phyloP scores from a whole-genome alignment of 2,797 vertebrate species.

The Typhlichthys eigenmanni region DNA sequence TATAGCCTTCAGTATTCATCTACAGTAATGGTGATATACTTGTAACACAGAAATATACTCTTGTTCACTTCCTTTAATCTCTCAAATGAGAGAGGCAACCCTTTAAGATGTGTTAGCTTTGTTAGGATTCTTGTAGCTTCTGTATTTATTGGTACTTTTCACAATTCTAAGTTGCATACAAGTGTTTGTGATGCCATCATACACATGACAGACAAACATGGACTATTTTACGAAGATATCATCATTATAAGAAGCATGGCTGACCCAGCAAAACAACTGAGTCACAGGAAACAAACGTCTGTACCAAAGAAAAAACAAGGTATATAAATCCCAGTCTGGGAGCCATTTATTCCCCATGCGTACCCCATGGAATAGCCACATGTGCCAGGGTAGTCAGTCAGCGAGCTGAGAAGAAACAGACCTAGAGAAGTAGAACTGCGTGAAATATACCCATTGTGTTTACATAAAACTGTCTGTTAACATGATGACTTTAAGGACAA shows the following conservation, averaged over 20 bases:
- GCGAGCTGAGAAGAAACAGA: not conserved
- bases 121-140: no score
- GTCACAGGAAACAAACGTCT: conserved; percentile 25
- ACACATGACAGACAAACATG: not conserved
- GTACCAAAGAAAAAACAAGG: not conserved
- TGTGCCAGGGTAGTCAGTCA: conserved; percentile 11
- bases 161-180: no score
- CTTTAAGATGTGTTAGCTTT: no score
- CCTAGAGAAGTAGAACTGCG: conserved; percentile 10
- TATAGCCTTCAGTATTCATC: no score
- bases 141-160: no score
- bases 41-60: no score
- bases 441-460: not conserved
- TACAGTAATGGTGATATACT: no score
- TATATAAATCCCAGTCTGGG: conserved; percentile 27
- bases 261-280: conserved; percentile 4
- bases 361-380: conserved; percentile 16
- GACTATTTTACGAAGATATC: not conserved
- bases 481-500: no score
- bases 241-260: conserved; percentile 9
- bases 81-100: no score
- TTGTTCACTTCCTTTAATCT: no score
- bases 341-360: conserved; percentile 16
- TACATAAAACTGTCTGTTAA: no score
- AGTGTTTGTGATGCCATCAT: no score